phyloP scores from a whole-genome alignment of 2,888 invertebrate genomes.

The Quadroppia sp. region DNA sequence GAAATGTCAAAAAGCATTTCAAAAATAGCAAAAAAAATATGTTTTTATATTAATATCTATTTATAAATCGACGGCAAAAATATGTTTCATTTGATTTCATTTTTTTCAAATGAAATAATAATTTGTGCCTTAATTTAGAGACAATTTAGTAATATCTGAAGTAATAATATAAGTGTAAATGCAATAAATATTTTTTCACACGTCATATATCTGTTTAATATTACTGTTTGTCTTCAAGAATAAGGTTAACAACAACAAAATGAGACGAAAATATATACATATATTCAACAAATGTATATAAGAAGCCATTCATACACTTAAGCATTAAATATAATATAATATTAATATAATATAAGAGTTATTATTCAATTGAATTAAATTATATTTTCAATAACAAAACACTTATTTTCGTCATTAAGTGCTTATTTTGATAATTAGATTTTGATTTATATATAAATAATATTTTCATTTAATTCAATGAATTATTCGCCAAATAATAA shows the following conservation, averaged over 20 bases:
- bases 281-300: neutral
- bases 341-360: neutral
- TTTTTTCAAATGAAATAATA: neutral
- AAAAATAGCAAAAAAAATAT: too few species aligned
- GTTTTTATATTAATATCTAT: too few species aligned
- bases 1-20: neutral
- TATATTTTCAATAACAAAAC: neutral
- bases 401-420: neutral
- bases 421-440: too few species aligned
- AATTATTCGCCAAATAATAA: too few species aligned
- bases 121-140: neutral
- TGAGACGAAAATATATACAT: neutral
- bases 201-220: neutral
- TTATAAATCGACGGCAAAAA: constrained; percentile 6
- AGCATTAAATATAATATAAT: neutral
- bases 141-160: neutral
- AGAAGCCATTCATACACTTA: neutral
- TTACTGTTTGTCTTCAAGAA: neutral
- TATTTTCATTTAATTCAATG: too few species aligned
- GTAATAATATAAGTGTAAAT: neutral
- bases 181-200: neutral
- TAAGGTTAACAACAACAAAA: constrained; percentile 9
- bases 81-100: neutral
- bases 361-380: too few species aligned
- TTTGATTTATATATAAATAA: too few species aligned